Base-by-base conservation (phyloP, 2,113 vertebrate species). In the Anguilla japonica region DNA sequence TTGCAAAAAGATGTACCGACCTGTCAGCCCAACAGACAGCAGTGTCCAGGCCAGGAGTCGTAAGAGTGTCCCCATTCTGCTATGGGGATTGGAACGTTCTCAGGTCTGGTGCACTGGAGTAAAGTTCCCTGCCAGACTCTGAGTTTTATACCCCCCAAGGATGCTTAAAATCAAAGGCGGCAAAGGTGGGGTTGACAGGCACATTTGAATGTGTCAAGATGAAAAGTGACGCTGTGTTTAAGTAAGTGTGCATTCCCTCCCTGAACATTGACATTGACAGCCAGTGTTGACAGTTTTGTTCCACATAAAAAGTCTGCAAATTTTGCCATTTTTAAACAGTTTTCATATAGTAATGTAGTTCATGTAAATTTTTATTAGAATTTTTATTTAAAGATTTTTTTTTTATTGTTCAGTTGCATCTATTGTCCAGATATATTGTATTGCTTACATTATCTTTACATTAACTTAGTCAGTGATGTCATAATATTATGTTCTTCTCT, bases 41-140 rank as follows among this genome's bases (percentile, higher is more conserved):
- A 67, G 67, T 82, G 94, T 26, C 93, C 91, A 94, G 39, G 86
- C 88, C 43, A 91, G 87, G 71, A 88, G 85, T 91, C 91, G 92
- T 43, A 81, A 80, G 46, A 86, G 57, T 63, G 60, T 40, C 80
- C 84, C 84, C 90, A 90, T 92, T 84, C 63, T 18, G 34, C 79
- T 79, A 16, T n/a, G 53, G 79, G 79, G 29, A 43, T 81, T 85
- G 5, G 26, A 79, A 40, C 80, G 7, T 39, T 11, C 50, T 83
- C 41, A 15, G 57, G 67, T 60, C 83, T 75, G 81, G 81, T 82
- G 81, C 41, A 50, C 20, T 2, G 53, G 22, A 56, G 82, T 56
- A 83, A 46, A 39, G 67, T 13, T n/a, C 43, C 40, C 67, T 57
- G 34, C 22, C 50, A 8, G 53, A 34, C 46, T 39, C 50, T 53